Base-by-base conservation (phyloP, 2,888 invertebrate species). In the Hofmannophila pseudospretella region DNA sequence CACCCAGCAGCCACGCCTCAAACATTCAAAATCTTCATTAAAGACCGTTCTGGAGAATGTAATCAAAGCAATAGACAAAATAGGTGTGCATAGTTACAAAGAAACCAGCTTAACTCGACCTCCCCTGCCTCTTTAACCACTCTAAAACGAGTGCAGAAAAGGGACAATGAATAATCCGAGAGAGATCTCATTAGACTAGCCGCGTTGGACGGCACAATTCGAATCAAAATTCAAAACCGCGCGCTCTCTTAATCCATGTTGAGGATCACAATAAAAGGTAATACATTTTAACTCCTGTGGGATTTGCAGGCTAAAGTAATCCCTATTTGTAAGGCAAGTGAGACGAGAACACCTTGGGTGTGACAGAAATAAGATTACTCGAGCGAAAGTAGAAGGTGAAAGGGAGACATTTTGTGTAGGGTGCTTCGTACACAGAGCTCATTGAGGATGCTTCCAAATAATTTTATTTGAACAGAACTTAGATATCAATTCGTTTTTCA, bases 211-310 rank as follows among this genome's bases (percentile, higher is more conserved):
- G 71, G 71, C 74, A 81, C 80, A 84, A 79, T 82, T 72, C 82
- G 72, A 86, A 86, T 86, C 86, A 85, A 81, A 86, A 86, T 86
- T 86, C 86, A 84, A 86, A 86, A 86, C 86, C 85, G 82, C 85
- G 79, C 81, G 68, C 82, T 78, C 84, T 85, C 85, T 85, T 85
- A 86, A 86, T 86, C 86, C 86, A 78, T 78, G 82, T 81, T 84
- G 81, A 81, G 81, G 86, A 82, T 84, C 84, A 86, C 86, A 86
- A 86, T 86, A 86, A 86, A 86, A 86, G 85, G 85, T 85, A 85
- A 84, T 84, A 86, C 82, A 86, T 86, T 86, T 84, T 78, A 84
- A 81, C 77, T 82, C 73, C 58, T 54, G 51, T 44, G 35, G 41
- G 41, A 47, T 49, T 50, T 62, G 42, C 59, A 36, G 27, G 37